Percentiles rank a stretch among this genome's conserved stretches.
Conservation (phyloP, 2,888 invertebrate species). For the Synanthedon formicaeformis region DNA sequence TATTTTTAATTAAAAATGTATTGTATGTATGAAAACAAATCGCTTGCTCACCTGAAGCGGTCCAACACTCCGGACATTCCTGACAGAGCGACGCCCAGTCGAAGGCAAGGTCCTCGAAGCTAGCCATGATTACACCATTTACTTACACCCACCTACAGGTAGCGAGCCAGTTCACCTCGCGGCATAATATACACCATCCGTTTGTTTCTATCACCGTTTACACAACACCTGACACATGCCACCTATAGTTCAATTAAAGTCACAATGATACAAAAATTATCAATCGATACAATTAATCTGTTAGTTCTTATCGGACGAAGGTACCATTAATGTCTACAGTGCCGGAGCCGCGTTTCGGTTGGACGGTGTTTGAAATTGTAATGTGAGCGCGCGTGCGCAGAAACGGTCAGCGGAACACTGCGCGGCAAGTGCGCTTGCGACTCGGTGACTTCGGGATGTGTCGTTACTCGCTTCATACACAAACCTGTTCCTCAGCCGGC, state of each 20-base stretch:
- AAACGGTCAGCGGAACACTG: slow-evolving; percentile 59
- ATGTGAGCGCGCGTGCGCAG: slow-evolving; percentile 44
- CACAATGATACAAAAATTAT: too few relatives aligned
- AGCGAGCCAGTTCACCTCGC: slow-evolving; percentile 27
- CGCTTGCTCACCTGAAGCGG: slow-evolving; percentile 68
- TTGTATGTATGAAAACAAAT: background rate
- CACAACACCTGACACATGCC: slow-evolving; percentile 45
- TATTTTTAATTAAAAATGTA: too few relatives aligned
- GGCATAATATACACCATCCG: slow-evolving; percentile 30
- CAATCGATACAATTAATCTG: too few relatives aligned
- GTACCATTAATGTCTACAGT: slow-evolving; percentile 15
- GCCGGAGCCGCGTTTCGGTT: slow-evolving; percentile 18
- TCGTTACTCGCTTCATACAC: slow-evolving; percentile 16
- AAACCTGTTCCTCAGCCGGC: slow-evolving; percentile 52
- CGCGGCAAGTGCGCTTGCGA: slow-evolving; percentile 37
- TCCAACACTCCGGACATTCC: slow-evolving; percentile 74
- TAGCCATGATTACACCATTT: slow-evolving; percentile 62
- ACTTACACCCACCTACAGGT: background rate
- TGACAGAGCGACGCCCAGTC: slow-evolving; percentile 76
- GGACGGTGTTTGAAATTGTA: slow-evolving; percentile 16
- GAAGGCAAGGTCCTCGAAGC: slow-evolving; percentile 73
- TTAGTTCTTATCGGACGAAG: background rate
- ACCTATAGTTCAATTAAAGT: slow-evolving; percentile 11
- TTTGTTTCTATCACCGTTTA: slow-evolving; percentile 16
- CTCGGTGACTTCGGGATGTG: slow-evolving; percentile 38